These are phyloP conservation scores for Drosophila multiciliata DNA, from an alignment of 2,888 invertebrate species.

Conservation along the genomic window DNA sequence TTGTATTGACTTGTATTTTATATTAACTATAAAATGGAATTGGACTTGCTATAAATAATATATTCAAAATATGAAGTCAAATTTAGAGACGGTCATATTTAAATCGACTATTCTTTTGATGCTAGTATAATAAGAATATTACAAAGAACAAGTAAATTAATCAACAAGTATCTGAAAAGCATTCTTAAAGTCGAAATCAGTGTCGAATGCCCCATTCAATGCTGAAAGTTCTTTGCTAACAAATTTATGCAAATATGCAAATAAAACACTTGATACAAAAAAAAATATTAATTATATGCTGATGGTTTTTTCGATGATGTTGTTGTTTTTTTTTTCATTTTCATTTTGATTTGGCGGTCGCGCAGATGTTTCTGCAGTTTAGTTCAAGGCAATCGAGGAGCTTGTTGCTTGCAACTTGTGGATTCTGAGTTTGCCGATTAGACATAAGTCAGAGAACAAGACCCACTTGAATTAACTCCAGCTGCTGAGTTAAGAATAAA, in stretches of 20 bases:
- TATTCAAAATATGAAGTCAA: neutral
- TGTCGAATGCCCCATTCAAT: neutral
- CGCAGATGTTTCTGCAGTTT: conserved; percentile 30
- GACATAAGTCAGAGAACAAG: conserved; percentile 26
- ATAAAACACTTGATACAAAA: conserved; percentile 16
- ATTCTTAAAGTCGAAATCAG: neutral
- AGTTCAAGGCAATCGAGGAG: conserved; percentile 68
- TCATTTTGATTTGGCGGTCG: conserved; percentile 8
- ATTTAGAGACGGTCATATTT: neutral
- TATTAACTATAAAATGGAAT: too few species aligned
- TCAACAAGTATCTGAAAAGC: neutral
- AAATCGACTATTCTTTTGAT: neutral
- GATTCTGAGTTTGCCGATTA: conserved; percentile 18
- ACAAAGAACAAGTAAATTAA: neutral
- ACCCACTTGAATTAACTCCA: conserved; percentile 26
- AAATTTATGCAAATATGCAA: conserved; percentile 27
- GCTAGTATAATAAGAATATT: neutral
- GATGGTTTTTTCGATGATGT: conserved; percentile 3
- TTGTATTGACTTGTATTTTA: too few species aligned
- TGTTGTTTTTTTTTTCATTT: conserved; percentile 9
- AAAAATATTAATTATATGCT: conserved; percentile 37
- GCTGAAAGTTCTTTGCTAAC: conserved; percentile 23
- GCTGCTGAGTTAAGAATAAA: conserved; percentile 27
- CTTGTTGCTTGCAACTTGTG: conserved; percentile 45
- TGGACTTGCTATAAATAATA: too few species aligned